These are phyloP conservation scores for Chaunax sp. DNA, from an alignment of 2,797 vertebrate genomes.

Conservation along the genomic window DNA sequence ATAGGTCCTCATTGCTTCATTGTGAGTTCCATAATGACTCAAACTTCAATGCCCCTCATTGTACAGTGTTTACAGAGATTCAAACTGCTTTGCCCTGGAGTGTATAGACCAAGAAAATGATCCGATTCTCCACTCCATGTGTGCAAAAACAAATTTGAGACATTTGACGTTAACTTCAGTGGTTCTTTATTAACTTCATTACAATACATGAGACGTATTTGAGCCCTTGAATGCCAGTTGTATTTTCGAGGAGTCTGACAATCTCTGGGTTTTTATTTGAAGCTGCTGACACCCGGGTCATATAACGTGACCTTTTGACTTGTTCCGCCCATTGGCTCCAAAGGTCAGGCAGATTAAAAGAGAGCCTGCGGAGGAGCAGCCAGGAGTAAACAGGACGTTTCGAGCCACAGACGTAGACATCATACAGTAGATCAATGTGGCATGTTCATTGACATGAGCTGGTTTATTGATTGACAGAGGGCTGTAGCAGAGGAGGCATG, in stretches of 20 bases:
- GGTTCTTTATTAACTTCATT: conserved; percentile 5
- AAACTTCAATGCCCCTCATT: too few relatives aligned
- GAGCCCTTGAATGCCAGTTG: not conserved
- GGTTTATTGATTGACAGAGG: not conserved
- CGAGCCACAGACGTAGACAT: conserved; percentile 32
- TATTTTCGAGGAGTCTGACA: conserved; percentile 13
- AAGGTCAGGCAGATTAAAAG: conserved; percentile 61
- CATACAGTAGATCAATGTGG: conserved; percentile 23
- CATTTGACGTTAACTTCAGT: not conserved
- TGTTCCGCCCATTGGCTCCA: conserved; percentile 42
- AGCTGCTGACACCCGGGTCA: conserved; percentile 46
- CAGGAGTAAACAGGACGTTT: conserved; percentile 29
- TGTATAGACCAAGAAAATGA: too few relatives aligned
- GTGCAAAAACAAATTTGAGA: not conserved
- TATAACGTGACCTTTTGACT: conserved; percentile 48
- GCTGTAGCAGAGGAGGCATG: not conserved
- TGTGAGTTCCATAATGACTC: too few relatives aligned
- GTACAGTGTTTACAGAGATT: not conserved
- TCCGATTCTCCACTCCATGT: not conserved
- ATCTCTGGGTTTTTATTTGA: conserved; percentile 42
- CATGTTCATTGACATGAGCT: not conserved
- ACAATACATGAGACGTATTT: conserved; percentile 13
- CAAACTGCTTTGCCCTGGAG: not conserved
- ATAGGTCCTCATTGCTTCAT: too few relatives aligned
- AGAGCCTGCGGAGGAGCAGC: conserved; percentile 22